phyloP scores from a whole-genome alignment of 92 coral and sea anemone genomes.

The Metridium senile region DNA sequence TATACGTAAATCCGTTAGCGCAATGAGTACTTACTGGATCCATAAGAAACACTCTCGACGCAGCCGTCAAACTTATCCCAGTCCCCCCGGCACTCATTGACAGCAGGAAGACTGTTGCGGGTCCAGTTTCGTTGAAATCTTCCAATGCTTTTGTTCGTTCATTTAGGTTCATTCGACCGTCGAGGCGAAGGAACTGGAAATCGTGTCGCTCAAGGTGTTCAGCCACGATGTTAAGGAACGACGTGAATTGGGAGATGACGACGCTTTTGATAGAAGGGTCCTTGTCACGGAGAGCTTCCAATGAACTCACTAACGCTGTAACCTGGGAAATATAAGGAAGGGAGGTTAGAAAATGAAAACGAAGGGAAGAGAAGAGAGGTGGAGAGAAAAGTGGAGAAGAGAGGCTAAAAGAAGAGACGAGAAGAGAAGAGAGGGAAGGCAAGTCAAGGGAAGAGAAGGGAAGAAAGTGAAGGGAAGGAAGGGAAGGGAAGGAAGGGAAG shows the following conservation, averaged over 20 bases:
- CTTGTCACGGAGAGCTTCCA: constrained; percentile 73
- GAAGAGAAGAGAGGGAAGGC: background rate
- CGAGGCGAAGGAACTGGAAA: constrained; percentile 65
- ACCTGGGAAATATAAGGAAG: constrained; percentile 47
- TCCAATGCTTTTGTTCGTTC: constrained; percentile 73
- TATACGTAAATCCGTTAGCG: background rate
- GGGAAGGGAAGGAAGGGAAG: too few species aligned
- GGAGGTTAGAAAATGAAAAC: too few species aligned
- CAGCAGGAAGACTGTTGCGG: constrained; percentile 69
- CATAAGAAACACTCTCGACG: constrained; percentile 80
- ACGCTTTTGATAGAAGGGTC: constrained; percentile 73
- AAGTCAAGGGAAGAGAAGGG: too few species aligned
- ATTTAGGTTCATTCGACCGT: constrained; percentile 79
- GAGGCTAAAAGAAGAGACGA: background rate
- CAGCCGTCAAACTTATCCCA: constrained; percentile 82
- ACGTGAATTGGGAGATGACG: constrained; percentile 87
- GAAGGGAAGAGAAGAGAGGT: background rate
- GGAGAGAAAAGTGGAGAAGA: background rate
- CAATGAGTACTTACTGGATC: constrained; percentile 83
- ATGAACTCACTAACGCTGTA: constrained; percentile 63
- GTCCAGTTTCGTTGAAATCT: constrained; percentile 50
- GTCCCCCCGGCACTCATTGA: constrained; percentile 88
- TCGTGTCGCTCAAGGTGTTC: constrained; percentile 54
- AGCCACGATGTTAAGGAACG: constrained; percentile 71
- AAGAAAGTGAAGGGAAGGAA: too few species aligned